A percentile compares a stretch with the other conserved stretches of the same genome.
phyloP scores from a whole-genome alignment of 2,113 vertebrate genomes.

The Carettochelys insculpta region DNA sequence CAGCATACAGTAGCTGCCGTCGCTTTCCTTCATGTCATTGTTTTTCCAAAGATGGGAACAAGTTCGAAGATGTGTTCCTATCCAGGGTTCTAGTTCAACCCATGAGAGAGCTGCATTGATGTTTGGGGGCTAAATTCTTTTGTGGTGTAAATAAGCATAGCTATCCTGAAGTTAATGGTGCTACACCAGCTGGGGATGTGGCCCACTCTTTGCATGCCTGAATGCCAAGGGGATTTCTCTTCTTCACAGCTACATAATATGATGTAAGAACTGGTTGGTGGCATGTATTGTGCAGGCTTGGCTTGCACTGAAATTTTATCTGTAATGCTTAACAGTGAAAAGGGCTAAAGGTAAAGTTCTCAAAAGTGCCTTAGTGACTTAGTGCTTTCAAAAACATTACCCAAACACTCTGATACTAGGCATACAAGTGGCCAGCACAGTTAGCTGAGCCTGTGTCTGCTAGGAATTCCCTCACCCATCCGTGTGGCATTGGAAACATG shows the following conservation, averaged over 20 bases:
- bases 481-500: neutral
- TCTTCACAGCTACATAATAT: neutral
- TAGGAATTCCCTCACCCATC: no score
- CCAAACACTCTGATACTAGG: neutral
- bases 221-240: neutral
- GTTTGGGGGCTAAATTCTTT: neutral
- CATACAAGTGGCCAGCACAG: neutral
- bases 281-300: neutral
- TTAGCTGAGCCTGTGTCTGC: neutral
- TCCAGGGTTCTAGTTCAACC: neutral
- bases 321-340: constrained; percentile 12
- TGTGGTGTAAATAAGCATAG: neutral
- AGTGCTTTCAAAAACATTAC: constrained; percentile 29
- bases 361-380: neutral
- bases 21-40: no score
- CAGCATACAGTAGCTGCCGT: neutral
- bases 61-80: neutral
- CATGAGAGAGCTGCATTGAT: neutral
- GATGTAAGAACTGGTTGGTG: rapidly evolving
- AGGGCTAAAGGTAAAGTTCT: constrained; percentile 10
- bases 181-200: neutral
- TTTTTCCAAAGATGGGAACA: neutral
- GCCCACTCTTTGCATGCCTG: neutral
- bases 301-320: constrained; percentile 40
- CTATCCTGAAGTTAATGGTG: neutral